Percentiles rank a stretch among this genome's conserved stretches.
Evolutionary conservation across 2,888 invertebrate species (phyloP).

Genomic region (Pedicia rivosa): DNA sequence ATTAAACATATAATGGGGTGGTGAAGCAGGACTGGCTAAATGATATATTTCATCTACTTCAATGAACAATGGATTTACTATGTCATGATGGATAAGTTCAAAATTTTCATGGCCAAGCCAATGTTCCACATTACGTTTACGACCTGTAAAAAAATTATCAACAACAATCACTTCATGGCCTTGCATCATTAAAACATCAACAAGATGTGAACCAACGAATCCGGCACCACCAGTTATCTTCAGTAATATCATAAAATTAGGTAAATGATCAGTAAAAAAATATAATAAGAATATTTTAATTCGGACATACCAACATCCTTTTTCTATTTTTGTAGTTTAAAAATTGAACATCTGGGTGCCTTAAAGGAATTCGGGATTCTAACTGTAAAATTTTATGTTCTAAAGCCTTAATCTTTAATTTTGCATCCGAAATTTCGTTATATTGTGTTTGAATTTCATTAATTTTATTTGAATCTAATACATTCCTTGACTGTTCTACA

Average conservation of each 20-base stretch:
- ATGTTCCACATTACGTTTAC: slow-evolving; percentile 93
- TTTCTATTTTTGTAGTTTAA: slow-evolving; percentile 83
- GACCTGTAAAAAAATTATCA: slow-evolving; percentile 96
- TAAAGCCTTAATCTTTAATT: slow-evolving; percentile 40
- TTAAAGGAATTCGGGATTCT: slow-evolving; percentile 60
- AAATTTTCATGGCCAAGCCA: slow-evolving; percentile 99
- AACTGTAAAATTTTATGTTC: slow-evolving; percentile 56
- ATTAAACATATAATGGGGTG: slow-evolving; percentile 99
- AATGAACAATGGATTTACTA: slow-evolving; percentile 91
- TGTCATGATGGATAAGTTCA: slow-evolving; percentile 96
- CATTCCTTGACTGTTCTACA: too few relatives aligned
- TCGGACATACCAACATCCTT: slow-evolving; percentile 54
- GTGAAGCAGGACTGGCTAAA: slow-evolving; percentile 95
- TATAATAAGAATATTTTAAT: neutral
- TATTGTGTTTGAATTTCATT: too few relatives aligned
- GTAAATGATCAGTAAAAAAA: slow-evolving; percentile 39
- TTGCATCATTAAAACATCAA: slow-evolving; percentile 85
- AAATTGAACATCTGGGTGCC: slow-evolving; percentile 82
- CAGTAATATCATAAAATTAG: too few relatives aligned
- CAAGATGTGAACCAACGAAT: slow-evolving; percentile 97
- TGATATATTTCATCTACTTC: slow-evolving; percentile 99
- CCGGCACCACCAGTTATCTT: slow-evolving; percentile 96
- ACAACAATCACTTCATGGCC: slow-evolving; percentile 95
- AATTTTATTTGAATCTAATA: too few relatives aligned
- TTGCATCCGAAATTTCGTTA: neutral